These are phyloP conservation scores for Ammospiza caudacuta DNA, from an alignment of 2,113 vertebrate genomes.

Conservation along the genomic window DNA sequence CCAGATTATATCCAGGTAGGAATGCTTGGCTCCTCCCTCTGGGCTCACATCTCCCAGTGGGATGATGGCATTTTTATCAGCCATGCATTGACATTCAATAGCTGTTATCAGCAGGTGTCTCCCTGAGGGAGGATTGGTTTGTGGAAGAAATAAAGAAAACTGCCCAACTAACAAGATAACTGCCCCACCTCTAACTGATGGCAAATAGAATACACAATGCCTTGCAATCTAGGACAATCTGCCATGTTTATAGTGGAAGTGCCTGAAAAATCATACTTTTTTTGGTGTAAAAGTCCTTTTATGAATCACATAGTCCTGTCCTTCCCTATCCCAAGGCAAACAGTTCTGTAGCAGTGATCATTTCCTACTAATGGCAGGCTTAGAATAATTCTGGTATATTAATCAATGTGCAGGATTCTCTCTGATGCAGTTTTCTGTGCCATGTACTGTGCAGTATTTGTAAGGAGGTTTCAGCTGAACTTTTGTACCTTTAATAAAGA, in stretches of 20 bases:
- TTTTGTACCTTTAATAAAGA: not conserved
- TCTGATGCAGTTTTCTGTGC: not conserved
- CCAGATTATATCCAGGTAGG: no score
- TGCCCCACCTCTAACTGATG: no score
- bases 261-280: not conserved
- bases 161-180: no score
- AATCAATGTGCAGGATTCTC: not conserved
- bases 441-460: not conserved
- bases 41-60: no score
- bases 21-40: no score
- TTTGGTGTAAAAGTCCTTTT: not conserved
- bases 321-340: not conserved
- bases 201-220: no score
- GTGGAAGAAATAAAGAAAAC: no score
- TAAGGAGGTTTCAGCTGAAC: slow-evolving; percentile 2
- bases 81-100: no score
- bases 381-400: not conserved
- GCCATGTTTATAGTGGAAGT: not conserved
- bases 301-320: not conserved
- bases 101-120: no score
- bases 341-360: not conserved
- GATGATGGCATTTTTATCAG: no score
- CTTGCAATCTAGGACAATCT: not conserved
- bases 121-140: no score
- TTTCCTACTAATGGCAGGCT: not conserved